Conservation (phyloP, 2,797 vertebrate species). For the Peromyscus melanophrys region DNA sequence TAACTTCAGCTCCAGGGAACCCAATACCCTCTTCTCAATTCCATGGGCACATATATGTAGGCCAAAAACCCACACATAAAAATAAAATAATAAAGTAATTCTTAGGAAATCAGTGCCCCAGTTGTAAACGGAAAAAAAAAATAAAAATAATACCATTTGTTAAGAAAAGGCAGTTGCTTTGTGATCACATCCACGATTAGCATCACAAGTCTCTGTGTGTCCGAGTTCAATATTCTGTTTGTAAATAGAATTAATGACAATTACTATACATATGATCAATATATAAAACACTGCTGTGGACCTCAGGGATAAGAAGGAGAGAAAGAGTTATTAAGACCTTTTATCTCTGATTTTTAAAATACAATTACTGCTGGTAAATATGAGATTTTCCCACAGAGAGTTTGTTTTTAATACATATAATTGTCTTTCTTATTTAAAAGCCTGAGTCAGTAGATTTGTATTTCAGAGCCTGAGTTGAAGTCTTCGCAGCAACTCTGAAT, state of each 20-base stretch:
- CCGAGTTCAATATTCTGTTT: neutral
- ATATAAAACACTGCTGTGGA: neutral
- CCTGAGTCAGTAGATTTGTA: neutral
- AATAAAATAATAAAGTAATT: neutral
- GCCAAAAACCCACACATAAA: neutral
- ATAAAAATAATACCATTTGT: neutral
- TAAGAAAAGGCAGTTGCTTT: neutral
- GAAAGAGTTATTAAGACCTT: neutral
- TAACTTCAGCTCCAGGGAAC: neutral
- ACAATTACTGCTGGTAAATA: neutral
- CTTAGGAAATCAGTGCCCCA: neutral
- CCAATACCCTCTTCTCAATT: neutral
- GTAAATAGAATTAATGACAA: slow-evolving; percentile 34
- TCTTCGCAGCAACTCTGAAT: neutral
- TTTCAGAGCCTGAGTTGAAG: neutral
- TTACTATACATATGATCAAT: neutral
- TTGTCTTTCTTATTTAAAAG: slow-evolving; percentile 1
- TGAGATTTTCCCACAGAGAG: neutral
- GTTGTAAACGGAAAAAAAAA: neutral
- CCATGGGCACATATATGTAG: neutral
- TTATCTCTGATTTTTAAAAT: slow-evolving; percentile 21
- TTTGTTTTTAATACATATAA: neutral
- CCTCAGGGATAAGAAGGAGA: neutral
- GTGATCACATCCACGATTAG: neutral
- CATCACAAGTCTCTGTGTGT: neutral